Evolutionary conservation across 1,140 invertebrate genomes (phyloP).

Genomic region (Camponotus pennsylvanicus): DNA sequence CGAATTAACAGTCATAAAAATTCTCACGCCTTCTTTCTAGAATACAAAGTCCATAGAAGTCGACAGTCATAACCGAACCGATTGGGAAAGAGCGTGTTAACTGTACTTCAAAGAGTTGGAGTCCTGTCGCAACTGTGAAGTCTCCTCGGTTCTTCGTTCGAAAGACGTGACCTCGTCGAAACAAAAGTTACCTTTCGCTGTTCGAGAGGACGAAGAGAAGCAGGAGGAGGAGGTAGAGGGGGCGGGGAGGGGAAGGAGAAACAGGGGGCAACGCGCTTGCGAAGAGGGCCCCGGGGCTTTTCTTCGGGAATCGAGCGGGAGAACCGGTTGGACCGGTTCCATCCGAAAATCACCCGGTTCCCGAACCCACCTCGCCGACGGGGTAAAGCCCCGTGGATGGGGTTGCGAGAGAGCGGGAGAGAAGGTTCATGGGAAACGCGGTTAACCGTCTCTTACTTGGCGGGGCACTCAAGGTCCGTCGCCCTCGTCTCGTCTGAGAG

Average conservation of each 20-base stretch:
- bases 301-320: slow-evolving; percentile 47
- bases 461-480: background rate
- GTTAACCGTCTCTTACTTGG: slow-evolving; percentile 76
- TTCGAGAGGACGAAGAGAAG: slow-evolving; percentile 26
- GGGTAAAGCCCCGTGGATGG: slow-evolving; percentile 52
- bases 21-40: background rate
- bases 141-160: slow-evolving; percentile 41
- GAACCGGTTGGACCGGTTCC: slow-evolving; percentile 82
- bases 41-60: background rate
- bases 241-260: too few species aligned
- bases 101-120: background rate
- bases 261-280: slow-evolving; percentile 47
- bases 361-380: slow-evolving; percentile 56
- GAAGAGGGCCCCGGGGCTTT: slow-evolving; percentile 58
- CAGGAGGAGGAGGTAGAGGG: too few species aligned
- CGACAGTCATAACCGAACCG: background rate
- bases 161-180: slow-evolving; percentile 71
- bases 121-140: slow-evolving; percentile 10
- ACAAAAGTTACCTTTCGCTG: slow-evolving; percentile 79
- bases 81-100: background rate
- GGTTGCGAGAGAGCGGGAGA: slow-evolving; percentile 51
- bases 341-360: slow-evolving; percentile 81
- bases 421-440: slow-evolving; percentile 82
- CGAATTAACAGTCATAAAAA: background rate
- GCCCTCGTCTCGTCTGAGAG: background rate